These are phyloP conservation scores for Hippoglossus stenolepis DNA, from an alignment of 2,113 vertebrate species.

Conservation along the genomic window DNA sequence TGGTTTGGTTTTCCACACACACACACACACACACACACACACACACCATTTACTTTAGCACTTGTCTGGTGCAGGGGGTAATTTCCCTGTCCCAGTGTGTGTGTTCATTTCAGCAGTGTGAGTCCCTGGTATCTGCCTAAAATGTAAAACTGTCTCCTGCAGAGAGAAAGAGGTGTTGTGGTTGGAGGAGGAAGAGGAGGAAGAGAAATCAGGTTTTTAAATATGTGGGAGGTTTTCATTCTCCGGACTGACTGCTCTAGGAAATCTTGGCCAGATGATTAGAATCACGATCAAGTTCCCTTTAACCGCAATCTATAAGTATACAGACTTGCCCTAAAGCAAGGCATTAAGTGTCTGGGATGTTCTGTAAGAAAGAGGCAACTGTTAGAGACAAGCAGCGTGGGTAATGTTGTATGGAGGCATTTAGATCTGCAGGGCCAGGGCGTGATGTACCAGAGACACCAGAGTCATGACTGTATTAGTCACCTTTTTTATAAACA, in stretches of 20 bases:
- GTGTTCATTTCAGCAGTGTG: neutral
- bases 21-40: no score
- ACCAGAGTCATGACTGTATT: no score
- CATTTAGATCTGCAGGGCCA: no score
- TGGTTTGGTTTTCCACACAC: no score
- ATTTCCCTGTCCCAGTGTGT: no score
- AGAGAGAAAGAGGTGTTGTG: neutral
- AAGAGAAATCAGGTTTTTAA: conserved; percentile 19
- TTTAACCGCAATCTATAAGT: neutral
- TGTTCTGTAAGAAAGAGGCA: conserved; percentile 12
- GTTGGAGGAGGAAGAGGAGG: neutral
- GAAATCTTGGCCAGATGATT: neutral
- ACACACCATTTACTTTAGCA: no score
- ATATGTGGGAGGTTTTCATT: conserved; percentile 20
- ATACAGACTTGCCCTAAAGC: conserved; percentile 3
- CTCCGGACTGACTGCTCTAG: no score
- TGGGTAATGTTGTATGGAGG: no score
- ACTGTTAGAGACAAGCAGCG: neutral
- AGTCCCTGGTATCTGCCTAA: conserved; percentile 35
- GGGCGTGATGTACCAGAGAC: no score
- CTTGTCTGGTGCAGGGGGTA: no score
- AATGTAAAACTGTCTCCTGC: conserved; percentile 33
- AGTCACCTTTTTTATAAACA: no score
- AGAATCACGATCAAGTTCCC: neutral
- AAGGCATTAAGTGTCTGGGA: no score